phyloP scores from a whole-genome alignment of 2,797 vertebrate genomes.

The Melanotaenia boesemani region DNA sequence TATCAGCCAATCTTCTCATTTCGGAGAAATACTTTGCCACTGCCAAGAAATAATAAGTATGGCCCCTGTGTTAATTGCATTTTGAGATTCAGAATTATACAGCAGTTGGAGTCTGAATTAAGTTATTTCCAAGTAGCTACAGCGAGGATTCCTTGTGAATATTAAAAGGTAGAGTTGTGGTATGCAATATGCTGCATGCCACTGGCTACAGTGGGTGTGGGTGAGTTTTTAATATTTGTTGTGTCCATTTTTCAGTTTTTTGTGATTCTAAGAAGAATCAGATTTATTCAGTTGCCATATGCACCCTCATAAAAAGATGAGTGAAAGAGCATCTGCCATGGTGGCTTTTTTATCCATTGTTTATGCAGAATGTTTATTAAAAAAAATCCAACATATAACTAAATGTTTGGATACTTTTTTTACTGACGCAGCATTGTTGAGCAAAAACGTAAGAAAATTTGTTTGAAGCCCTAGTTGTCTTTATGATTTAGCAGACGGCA shows the following conservation, averaged over 20 bases:
- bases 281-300: not conserved
- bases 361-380: not conserved
- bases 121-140: conserved; percentile 66
- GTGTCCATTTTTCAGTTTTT: no score
- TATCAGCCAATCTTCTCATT: conserved; percentile 76
- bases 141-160: conserved; percentile 63
- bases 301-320: not conserved
- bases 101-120: conserved; percentile 57
- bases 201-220: conserved; percentile 21
- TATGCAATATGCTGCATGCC: conserved; percentile 38
- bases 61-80: conserved; percentile 79
- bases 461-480: conserved; percentile 12
- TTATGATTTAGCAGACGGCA: conserved; percentile 21
- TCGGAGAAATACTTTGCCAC: conserved; percentile 58
- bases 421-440: no score
- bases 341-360: not conserved
- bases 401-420: no score
- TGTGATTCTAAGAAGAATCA: not conserved
- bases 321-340: not conserved
- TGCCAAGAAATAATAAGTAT: conserved; percentile 66
- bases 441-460: conserved; percentile 12
- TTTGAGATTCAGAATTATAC: conserved; percentile 63
- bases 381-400: not conserved
- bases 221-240: not conserved
- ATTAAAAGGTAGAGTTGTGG: conserved; percentile 57